A percentile compares a stretch with the other conserved stretches of the same genome.
phyloP scores from a whole-genome alignment of 2,113 vertebrate genomes.

The western clawed frog (Xenopus tropicalis) region UCB_Xtro_10.0 CM004446.2:94100001-94100500 shows the following conservation, averaged over 20 bases:
- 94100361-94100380: constrained; percentile 65
- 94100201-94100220: neutral
- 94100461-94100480: constrained; percentile 24
- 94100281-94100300: constrained; percentile 40
- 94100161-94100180: too few relatives aligned
- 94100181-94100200: too few relatives aligned
- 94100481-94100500: neutral
- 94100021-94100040: too few relatives aligned
- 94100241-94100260: neutral
- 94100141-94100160: too few relatives aligned
- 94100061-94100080: too few relatives aligned
- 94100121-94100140: too few relatives aligned
- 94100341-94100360: constrained; percentile 63
- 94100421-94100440: constrained; percentile 64
- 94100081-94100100: too few relatives aligned
- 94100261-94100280: constrained; percentile 36
- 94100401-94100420: constrained; percentile 51
- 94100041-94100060: too few relatives aligned
- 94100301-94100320: constrained; percentile 44
- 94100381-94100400: constrained; percentile 52
- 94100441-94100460: constrained; percentile 57
- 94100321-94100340: constrained; percentile 49
- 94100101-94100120: too few relatives aligned
- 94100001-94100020: too few relatives aligned
- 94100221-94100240: neutral